phyloP scores from a whole-genome alignment of 2,113 vertebrate genomes.

The Aphyosemion australe region DNA sequence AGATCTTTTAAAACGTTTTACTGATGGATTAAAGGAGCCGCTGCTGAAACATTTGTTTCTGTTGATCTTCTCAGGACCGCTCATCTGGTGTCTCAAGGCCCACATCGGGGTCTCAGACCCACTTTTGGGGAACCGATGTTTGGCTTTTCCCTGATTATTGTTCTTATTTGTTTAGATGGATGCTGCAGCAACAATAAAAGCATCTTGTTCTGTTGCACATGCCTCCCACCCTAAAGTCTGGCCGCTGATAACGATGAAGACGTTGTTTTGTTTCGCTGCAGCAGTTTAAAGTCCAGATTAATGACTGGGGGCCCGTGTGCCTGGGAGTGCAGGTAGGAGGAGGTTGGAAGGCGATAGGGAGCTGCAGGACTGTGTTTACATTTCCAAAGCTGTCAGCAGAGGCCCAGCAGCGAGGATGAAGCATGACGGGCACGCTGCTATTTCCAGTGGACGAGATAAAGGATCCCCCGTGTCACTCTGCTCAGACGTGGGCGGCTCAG shows the following conservation, averaged over 20 bases:
- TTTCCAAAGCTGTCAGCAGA: slow-evolving; percentile 8
- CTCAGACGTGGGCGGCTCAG: slow-evolving; percentile 28
- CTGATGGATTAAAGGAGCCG: too few relatives aligned
- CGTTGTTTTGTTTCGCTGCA: slow-evolving; percentile 2
- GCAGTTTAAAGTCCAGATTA: slow-evolving; percentile 36
- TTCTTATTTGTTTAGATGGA: too few relatives aligned
- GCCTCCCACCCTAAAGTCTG: neutral
- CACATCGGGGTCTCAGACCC: too few relatives aligned
- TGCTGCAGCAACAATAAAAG: too few relatives aligned
- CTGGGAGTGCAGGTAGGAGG: slow-evolving; percentile 8
- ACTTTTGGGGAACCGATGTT: too few relatives aligned
- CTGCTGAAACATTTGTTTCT: too few relatives aligned
- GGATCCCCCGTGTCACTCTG: slow-evolving; percentile 13
- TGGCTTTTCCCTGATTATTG: too few relatives aligned
- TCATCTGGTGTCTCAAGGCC: too few relatives aligned
- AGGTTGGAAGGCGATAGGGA: slow-evolving; percentile 10
- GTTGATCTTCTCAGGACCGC: too few relatives aligned
- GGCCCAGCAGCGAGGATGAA: slow-evolving; percentile 7
- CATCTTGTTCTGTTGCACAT: too few relatives aligned
- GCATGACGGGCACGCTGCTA: slow-evolving; percentile 7
- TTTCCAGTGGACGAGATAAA: slow-evolving; percentile 54
- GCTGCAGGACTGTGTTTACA: slow-evolving; percentile 33
- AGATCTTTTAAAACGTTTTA: too few relatives aligned
- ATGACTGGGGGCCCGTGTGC: slow-evolving; percentile 31
- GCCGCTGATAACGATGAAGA: slow-evolving; percentile 8